Base-by-base conservation (phyloP, 2,888 invertebrate species). In the Lochmaea capreae region DNA sequence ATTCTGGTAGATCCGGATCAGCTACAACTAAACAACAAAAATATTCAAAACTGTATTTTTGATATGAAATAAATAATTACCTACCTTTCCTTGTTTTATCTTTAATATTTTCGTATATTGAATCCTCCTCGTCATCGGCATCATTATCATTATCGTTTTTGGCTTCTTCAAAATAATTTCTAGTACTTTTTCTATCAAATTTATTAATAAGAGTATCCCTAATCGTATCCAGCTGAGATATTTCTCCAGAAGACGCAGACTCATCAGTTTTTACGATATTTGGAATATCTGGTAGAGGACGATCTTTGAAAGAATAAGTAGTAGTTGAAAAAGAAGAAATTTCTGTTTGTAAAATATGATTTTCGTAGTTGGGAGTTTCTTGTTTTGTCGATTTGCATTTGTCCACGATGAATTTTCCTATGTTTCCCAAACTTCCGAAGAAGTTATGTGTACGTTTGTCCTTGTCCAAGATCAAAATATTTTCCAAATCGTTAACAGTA, bases 241-340 rank as follows among this genome's bases (percentile, higher is more conserved):
- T 42, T 59, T n/a, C 22, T 5, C 9, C 43, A 39, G 43, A 4
- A 11, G 39, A 57, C 8, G 39, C 18, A 10, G 67, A 33, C n/a
- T 43, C 26, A 33, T 62, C 9, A 62, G 6, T 33, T 6, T 6
- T 33, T 33, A 6, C 8, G 5, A n/a, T 43, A 6, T 57, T 33
- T n/a, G 67, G 71, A 26, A 71, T 71, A 42, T 71, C 65, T 4
- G 71, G 71, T 33, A 71, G 65, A 12, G 71, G 71, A 9, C 71
- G 65, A 58, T 71, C 65, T 52, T 59, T 39, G 58, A 58, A 22
- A 16, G 58, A 65, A 52, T 16, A 61, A 16, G n/a, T 46, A 42
- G 54, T n/a, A 42, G 8, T 57, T 54, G 26, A 10, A 58, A 9
- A 1, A 16, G 65, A 10, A 2, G 58, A n/a, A 22, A 26, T 33